A percentile compares a stretch with the other conserved stretches of the same genome.
These are phyloP conservation scores for Falco biarmicus DNA, from an alignment of 2,797 vertebrate genomes.

Conservation along the genomic window DNA sequence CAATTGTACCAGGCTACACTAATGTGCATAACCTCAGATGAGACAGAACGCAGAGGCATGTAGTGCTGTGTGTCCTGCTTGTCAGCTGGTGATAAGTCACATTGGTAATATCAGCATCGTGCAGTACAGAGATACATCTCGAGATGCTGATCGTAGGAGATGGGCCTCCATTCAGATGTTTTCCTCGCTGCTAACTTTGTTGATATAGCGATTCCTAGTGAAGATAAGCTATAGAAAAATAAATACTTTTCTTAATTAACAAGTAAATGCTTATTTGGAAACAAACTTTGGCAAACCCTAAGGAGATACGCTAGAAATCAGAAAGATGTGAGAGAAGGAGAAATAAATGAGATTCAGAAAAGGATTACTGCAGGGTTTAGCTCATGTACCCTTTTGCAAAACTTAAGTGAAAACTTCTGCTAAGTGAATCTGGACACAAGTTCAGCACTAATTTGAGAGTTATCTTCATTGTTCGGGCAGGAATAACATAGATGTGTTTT, in stretches of 20 bases:
- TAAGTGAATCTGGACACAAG: neutral
- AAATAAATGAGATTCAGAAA: neutral
- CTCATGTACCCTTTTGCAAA: neutral
- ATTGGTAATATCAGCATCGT: neutral
- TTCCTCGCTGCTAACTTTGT: neutral
- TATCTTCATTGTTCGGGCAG: neutral
- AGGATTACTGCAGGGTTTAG: neutral
- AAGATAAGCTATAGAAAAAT: neutral
- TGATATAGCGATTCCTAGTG: neutral
- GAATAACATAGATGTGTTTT: neutral
- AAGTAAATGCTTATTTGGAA: neutral
- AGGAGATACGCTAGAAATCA: neutral
- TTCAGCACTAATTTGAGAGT: neutral
- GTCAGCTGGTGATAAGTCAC: neutral
- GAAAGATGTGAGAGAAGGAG: neutral
- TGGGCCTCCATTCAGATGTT: neutral
- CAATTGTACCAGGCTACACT: rapidly evolving
- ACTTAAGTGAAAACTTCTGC: neutral
- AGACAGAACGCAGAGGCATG: rapidly evolving
- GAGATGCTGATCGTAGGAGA: neutral
- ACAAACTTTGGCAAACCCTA: neutral
- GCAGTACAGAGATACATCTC: neutral
- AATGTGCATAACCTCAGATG: neutral
- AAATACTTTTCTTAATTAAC: neutral
- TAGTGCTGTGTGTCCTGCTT: rapidly evolving